Evolutionary conservation across 2,797 vertebrate species (phyloP).

Genomic region (Enteromius fasciolatus): DNA sequence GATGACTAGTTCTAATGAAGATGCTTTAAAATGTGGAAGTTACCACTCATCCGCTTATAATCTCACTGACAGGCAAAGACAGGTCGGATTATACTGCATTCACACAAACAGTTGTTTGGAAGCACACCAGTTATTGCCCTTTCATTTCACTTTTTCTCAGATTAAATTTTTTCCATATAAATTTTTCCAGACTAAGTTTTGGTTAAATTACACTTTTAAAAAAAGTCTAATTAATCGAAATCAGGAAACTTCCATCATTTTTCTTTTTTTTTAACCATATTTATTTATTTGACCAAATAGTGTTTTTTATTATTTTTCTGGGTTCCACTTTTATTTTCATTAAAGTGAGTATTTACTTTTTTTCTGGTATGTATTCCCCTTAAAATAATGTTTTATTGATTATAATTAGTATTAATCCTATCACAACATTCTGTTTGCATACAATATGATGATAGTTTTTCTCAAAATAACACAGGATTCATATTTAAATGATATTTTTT

Average conservation of each 20-base stretch:
- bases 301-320: not conserved
- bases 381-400: no score
- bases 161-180: not conserved
- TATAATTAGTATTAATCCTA: no score
- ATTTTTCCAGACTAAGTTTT: no score
- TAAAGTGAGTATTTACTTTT: no score
- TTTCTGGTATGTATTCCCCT: no score
- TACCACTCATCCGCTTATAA: slow-evolving; percentile 45
- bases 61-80: slow-evolving; percentile 50
- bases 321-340: not conserved
- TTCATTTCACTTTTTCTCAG: not conserved
- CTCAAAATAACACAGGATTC: not conserved
- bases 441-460: no score
- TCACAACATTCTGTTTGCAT: no score
- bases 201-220: no score
- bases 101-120: slow-evolving; percentile 31
- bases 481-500: not conserved
- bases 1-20: slow-evolving; percentile 48
- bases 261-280: no score
- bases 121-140: no score
- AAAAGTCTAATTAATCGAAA: not conserved
- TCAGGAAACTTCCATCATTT: no score
- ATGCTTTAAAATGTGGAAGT: slow-evolving; percentile 48
- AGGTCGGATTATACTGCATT: slow-evolving; percentile 37
- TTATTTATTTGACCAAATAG: not conserved